Evolutionary conservation across 64 coral and sea anemone species (phyloP).

Genomic region (Acropora tenuis): DNA sequence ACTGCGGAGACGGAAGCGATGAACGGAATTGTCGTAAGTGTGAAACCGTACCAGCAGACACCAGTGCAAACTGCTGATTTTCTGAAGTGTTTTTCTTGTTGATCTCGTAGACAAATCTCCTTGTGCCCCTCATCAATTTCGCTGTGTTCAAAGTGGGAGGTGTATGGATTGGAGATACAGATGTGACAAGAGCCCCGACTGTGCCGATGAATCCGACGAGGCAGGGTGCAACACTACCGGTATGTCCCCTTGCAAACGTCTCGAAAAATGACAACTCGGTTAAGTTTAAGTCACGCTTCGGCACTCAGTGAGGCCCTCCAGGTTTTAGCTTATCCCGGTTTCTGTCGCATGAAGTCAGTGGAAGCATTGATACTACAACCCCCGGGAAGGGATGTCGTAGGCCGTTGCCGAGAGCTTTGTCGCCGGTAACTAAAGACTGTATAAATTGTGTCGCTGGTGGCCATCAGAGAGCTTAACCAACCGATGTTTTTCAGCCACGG

Average conservation of each 20-base stretch:
- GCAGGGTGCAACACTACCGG: conserved; percentile 29
- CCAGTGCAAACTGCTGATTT: not conserved
- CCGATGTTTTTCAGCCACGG: no score
- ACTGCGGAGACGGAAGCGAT: conserved; percentile 89
- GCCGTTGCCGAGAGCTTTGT: no score
- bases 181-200: conserved; percentile 79
- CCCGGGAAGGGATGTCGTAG: no score
- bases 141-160: conserved; percentile 70
- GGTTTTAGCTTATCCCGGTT: no score
- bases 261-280: no score
- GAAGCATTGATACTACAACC: no score
- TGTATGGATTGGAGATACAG: conserved; percentile 70
- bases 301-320: no score
- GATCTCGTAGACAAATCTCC: conserved; percentile 26
- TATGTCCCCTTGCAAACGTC: not conserved
- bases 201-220: conserved; percentile 84
- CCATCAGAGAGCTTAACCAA: no score
- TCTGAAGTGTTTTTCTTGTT: not conserved
- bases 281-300: no score
- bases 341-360: no score
- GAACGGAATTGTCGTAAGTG: conserved; percentile 91
- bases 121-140: conserved; percentile 67
- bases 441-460: no score
- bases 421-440: no score
- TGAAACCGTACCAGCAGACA: not conserved